Percentiles rank a stretch among this genome's conserved stretches.
Evolutionary conservation across 2,888 invertebrate species (phyloP).

Genomic region (Parelbella ahira): DNA sequence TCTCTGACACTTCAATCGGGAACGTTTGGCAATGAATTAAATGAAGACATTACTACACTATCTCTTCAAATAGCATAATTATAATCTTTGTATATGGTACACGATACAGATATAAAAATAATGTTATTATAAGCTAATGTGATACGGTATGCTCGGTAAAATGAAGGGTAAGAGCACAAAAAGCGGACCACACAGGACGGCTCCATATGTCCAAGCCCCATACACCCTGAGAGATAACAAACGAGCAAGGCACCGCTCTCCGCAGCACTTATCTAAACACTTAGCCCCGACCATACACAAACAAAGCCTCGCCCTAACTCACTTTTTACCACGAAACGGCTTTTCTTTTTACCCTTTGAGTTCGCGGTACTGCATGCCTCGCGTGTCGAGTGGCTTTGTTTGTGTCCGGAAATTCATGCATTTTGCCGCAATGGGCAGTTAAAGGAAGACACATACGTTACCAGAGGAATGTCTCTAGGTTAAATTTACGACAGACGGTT

Average conservation of each 20-base stretch:
- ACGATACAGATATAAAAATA: too few species aligned
- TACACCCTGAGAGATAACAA: slow-evolving; percentile 73
- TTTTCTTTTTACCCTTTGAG: slow-evolving; percentile 70
- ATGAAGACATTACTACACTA: too few species aligned
- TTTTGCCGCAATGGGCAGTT: slow-evolving; percentile 64
- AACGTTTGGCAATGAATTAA: too few species aligned
- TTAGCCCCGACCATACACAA: slow-evolving; percentile 73
- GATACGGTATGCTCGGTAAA: not conserved
- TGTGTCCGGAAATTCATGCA: slow-evolving; percentile 68
- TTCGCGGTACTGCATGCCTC: slow-evolving; percentile 62
- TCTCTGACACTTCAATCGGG: too few species aligned
- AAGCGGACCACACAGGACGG: slow-evolving; percentile 76
- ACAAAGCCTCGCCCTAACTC: slow-evolving; percentile 72
- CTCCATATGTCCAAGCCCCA: slow-evolving; percentile 68
- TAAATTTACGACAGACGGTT: slow-evolving; percentile 44
- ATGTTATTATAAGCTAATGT: not conserved
- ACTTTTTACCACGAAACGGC: slow-evolving; percentile 73
- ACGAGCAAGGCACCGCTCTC: slow-evolving; percentile 61
- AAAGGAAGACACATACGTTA: slow-evolving; percentile 57
- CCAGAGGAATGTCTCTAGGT: slow-evolving; percentile 53
- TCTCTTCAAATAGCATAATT: too few species aligned
- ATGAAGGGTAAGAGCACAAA: slow-evolving; percentile 37
- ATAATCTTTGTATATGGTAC: too few species aligned
- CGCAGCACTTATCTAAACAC: slow-evolving; percentile 79
- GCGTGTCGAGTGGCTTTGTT: slow-evolving; percentile 70